Base-by-base conservation (phyloP, 2,888 invertebrate species). In the Harpagoxenus sublaevis region DNA sequence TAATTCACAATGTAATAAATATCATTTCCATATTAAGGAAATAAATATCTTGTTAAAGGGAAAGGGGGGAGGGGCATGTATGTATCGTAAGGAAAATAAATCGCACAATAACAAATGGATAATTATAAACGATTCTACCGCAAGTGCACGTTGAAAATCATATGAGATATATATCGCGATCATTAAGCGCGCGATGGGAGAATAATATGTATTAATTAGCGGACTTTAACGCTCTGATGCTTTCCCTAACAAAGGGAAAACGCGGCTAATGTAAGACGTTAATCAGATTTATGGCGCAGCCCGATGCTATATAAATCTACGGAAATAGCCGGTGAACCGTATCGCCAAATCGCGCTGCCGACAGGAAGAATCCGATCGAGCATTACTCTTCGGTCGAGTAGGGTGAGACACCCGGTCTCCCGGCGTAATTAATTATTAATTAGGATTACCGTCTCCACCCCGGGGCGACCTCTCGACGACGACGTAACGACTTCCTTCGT, bases 401-500 rank as follows among this genome's bases (percentile, higher is more conserved):
- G 83, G 78, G 60, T 18, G 70, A 55, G 53, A 55, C 45, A n/a
- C 73, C 73, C 60, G 45, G 55, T 77, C 77, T 86, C 75, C 86
- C 83, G 87, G 78, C 88, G 89, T 91, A 91, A 91, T 91, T 91
- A 91, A 89, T 91, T 91, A 91, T 91, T 91, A 91, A 91, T 91
- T 91, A 89, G 91, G 91, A 91, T 91, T 90, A 89, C 90, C 85
- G 89, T 84, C 86, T 85, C 86, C 87, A 48, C 57, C 89, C 87
- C 84, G 70, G 84, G 71, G 83, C 88, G 88, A 88, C 90, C 91
- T 90, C 86, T 91, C 84, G 74, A 90, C 89, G 91, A 90, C 91
- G 89, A 28, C 75, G 48, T 89, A 92, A 93, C 91, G 92, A 93
- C 93, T 93, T 93, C 93, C 93, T 92, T 91, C 88, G 84, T 84